Evolutionary conservation across 2,113 vertebrate species (phyloP), one percentile per base, ranked within the genome.

Genomic region (Engystomops pustulosus): DNA sequence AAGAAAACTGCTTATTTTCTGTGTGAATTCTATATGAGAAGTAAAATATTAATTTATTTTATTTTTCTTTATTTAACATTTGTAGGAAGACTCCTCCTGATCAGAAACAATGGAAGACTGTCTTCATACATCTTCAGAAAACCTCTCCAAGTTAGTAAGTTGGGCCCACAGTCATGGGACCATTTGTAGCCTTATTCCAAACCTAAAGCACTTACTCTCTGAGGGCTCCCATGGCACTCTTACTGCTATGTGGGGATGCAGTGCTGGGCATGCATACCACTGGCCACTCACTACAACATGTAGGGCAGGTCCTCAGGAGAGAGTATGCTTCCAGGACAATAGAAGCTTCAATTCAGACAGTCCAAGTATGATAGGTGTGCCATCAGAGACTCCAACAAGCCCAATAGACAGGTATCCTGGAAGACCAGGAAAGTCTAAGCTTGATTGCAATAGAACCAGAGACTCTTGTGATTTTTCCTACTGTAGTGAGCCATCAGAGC

Each of bases 161-260:
- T 98, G 96, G 96, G 96, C 96, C 69, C 96, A 97, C 91, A 97
- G 96, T 87, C 96, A 97, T 32, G 96, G 96, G 15, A 97, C 96
- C 15, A 98, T 97, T 88, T 98, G 96, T 91, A 95, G 90, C 87
- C 95, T 98, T 87, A 96, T 97, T 88, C 96, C 96, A 85, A 95
- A 93, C 89, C 91, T 97, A 67, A 96, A 97, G 87, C 95, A 96
- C 79, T 87, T 96, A 84, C 91, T 96, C 6, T 96, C 94, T 0
- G 94, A 94, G 86, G 95, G 95, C 27, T 91, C 95, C 76, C 94
- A 96, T 0, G 93, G 93, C 78, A 95, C 93, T 86, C 89, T 95
- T 77, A 97, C 95, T 0, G 96, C 95, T 2, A 92, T 95, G 92
- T 97, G 96, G 96, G 94, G 95, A 85, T 97, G 96, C 5, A 92